Evolutionary conservation across 1,140 invertebrate genomes (phyloP), one percentile per base, ranked within the genome.

Genomic region (Zophobas atratus): DNA sequence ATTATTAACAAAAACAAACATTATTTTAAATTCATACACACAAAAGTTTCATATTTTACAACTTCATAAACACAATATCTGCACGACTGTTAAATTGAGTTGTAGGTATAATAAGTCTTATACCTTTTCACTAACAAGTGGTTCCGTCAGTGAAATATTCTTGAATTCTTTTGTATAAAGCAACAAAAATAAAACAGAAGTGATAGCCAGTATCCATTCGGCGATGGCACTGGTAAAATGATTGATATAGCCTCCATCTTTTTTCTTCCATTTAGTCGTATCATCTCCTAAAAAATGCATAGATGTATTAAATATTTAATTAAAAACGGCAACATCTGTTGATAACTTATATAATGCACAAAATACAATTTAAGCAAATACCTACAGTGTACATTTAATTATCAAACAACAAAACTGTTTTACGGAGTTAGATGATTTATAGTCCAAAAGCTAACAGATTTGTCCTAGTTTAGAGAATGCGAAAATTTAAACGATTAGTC

Each of bases 121-220:
- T 20, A 41, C 43, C 35, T n/a, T 56, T 56, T 55, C 49, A 8
- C 20, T 56, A 39, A 73, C 5, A 3, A 49, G 46, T 6, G 79
- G 79, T 71, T 80, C 77, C 8, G 77, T 41, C n/a, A 79, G 41
- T 5, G 48, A 20, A 41, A 79, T 77, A 20, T 53, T 38, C 49
- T 80, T 78, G 36, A 83, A 82, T 77, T 83, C 81, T 39, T 70
- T 20, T 38, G 88, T 88, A 81, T 90, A 92, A 20, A 90, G 89
- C 0, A 91, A 79, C 71, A 92, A 88, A 82, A 90, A 93, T 8
- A 88, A 77, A 77, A 91, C 89, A 70, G 91, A 90, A 1, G 88
- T 84, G 3, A 87, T 82, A 0, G 90, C 90, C 70, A 90, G 88
- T 20, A 92, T 83, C 92, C 92, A 93, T 84, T 93, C 92, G 3